These are phyloP conservation scores for Gallinago stenura DNA, from an alignment of 2,797 vertebrate genomes.

Conservation along the genomic window DNA sequence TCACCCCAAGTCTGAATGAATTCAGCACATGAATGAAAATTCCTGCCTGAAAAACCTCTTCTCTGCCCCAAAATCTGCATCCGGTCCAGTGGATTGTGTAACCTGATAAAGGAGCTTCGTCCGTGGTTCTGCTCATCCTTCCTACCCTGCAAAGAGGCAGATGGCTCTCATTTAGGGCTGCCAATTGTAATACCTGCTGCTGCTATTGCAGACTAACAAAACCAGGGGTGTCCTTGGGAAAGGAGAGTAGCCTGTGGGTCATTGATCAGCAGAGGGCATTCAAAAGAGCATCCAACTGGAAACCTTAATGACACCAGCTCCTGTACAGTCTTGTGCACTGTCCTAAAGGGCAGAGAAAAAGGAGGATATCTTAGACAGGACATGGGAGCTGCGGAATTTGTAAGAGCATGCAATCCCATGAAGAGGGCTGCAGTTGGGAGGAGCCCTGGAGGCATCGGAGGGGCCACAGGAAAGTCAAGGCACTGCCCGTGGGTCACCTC, in stretches of 20 bases:
- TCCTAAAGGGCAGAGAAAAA: background rate
- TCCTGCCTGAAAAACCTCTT: background rate
- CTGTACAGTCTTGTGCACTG: rapidly evolving
- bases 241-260: background rate
- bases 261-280: background rate
- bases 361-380: background rate
- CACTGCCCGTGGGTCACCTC: background rate
- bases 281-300: background rate
- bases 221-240: background rate
- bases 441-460: background rate
- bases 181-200: background rate
- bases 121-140: background rate
- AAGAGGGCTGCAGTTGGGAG: background rate
- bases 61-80: background rate
- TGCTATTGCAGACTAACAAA: background rate
- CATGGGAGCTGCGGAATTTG: background rate
- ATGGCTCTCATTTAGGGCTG: background rate
- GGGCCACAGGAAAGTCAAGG: background rate
- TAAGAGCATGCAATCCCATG: background rate
- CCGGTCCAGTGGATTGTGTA: background rate
- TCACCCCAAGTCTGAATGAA: background rate
- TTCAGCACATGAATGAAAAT: background rate
- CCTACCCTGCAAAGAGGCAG: background rate
- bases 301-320: rapidly evolving
- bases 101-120: background rate